Evolutionary conservation across 2,888 invertebrate genomes (phyloP), one percentile per base, ranked within the genome.

Genomic region (Amphiduros pacificus): DNA sequence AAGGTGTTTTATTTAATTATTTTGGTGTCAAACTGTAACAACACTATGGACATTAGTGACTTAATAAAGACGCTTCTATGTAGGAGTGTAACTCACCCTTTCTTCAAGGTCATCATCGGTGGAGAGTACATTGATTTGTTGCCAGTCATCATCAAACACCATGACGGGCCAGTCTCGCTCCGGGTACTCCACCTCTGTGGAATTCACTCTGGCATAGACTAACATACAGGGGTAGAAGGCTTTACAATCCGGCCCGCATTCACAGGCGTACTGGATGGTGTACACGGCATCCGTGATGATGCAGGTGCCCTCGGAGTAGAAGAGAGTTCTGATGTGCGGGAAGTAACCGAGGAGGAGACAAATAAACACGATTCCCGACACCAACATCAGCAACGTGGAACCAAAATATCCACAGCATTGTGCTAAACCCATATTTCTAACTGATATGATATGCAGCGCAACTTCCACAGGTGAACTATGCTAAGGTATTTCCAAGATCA

Each of bases 181-280:
- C 4, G 40, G 55, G 41, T 55, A 40, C 14, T 26, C 31, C 9
- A 29, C 44, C n/a, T 44, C 28, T 6, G 56, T 29, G 29, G 48
- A 29, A 49, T 56, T 56, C 22, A 56, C 44, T 26, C 29, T 40
- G 41, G 41, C 56, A 32, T 56, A 56, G 29, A 56, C 49, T 17
- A 56, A 22, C 56, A 56, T 40, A 26, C 56, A 56, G 29, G 56
- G 56, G 56, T 56, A 56, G 56, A 56, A 56, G 48, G 56, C 28
- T 26, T 29, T 41, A 26, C 56, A 56, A 24, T 20, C 29, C 9
- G 22, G 29, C 9, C 27, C 55, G 17, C 55, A 41, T 31, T 26
- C 48, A 31, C 56, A 56, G 17, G 56, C 9, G 31, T 56, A 56
- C 31, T 56, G 56, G 24, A 49, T 36, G 11, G 56, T 56, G 49